Conservation (phyloP, 2,888 invertebrate species). For the Plusia festucae region DNA sequence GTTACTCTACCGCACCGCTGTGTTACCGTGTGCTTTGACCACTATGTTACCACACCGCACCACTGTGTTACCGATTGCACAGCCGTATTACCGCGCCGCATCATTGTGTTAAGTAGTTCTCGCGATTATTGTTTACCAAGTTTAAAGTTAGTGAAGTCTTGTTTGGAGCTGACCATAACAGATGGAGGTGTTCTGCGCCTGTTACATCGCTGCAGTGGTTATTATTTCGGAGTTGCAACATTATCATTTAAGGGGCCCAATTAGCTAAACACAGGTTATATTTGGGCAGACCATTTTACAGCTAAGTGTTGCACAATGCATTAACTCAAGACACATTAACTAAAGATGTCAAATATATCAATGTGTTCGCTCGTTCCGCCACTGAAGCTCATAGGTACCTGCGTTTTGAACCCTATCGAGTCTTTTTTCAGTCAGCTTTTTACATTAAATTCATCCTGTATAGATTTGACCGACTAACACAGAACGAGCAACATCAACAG, state of each 20-base stretch:
- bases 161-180: slow-evolving; percentile 46
- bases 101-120: neutral
- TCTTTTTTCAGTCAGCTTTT: no score
- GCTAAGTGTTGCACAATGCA: neutral
- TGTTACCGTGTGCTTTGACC: neutral
- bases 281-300: slow-evolving; percentile 5
- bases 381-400: no score
- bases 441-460: no score
- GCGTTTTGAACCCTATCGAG: no score
- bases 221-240: slow-evolving; percentile 34
- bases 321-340: no score
- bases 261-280: neutral
- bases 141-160: slow-evolving; percentile 13
- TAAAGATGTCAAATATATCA: no score
- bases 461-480: no score
- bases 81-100: neutral
- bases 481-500: no score
- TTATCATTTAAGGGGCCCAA: slow-evolving; percentile 1
- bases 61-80: neutral
- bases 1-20: neutral
- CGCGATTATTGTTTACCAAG: slow-evolving; percentile 46
- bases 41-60: neutral
- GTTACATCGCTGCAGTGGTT: slow-evolving; percentile 39
- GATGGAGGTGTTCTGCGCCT: slow-evolving; percentile 18
- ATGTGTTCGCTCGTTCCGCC: no score